These are phyloP conservation scores for Anaspis maculata DNA, from an alignment of 2,888 invertebrate genomes.

Conservation along the genomic window DNA sequence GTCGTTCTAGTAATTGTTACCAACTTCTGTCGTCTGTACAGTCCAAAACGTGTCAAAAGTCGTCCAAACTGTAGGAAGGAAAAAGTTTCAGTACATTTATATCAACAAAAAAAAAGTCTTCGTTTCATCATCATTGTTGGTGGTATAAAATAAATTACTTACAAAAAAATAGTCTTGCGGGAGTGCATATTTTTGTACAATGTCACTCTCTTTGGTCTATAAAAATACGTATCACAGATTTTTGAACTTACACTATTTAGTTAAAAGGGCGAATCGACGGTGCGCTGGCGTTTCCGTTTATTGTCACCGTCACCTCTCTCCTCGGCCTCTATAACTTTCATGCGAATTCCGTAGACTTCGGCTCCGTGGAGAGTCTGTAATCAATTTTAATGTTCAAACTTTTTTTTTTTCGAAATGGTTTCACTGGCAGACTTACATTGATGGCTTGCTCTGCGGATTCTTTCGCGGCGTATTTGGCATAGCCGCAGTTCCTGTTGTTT, in stretches of 20 bases:
- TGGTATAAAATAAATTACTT: too few relatives aligned
- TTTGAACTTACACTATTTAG: not conserved
- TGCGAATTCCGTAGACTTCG: constrained; percentile 75
- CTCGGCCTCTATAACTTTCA: constrained; percentile 86
- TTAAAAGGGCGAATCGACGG: not conserved
- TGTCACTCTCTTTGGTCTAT: too few relatives aligned
- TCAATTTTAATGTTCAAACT: constrained; percentile 6
- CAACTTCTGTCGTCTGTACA: too few relatives aligned
- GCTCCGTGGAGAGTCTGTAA: constrained; percentile 65
- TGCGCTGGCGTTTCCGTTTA: constrained; percentile 16
- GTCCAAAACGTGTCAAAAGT: not conserved
- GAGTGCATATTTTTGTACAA: too few relatives aligned
- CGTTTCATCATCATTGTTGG: too few relatives aligned
- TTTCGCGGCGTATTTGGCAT: constrained; percentile 73
- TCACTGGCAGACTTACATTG: constrained; percentile 40
- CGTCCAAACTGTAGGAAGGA: not conserved
- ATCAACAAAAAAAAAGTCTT: not conserved
- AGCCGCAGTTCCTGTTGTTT: constrained; percentile 85
- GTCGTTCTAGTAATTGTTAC: too few relatives aligned
- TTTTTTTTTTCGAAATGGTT: not conserved
- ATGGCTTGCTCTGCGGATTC: constrained; percentile 72
- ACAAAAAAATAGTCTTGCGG: too few relatives aligned
- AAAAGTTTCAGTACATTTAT: not conserved
- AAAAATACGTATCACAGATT: not conserved
- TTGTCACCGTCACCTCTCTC: constrained; percentile 42